Evolutionary conservation across 2,113 vertebrate species (phyloP).

Genomic region (Caracal caracal): DNA sequence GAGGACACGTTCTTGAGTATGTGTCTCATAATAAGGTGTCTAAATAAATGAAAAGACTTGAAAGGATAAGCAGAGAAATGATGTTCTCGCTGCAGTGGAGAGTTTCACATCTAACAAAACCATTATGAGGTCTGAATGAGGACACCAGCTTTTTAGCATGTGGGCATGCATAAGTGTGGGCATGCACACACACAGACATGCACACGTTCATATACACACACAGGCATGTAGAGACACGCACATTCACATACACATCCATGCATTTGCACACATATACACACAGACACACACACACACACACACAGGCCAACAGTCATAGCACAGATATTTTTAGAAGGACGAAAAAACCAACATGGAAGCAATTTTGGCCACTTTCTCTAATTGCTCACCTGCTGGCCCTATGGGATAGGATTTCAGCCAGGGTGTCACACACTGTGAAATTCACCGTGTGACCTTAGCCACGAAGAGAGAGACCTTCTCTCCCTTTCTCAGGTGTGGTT

Average conservation of each 20-base stretch:
- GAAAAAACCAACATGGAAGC: conserved; percentile 61
- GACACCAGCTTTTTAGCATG: neutral
- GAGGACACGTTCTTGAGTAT: neutral
- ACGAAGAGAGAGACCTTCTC: neutral
- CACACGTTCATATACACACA: neutral
- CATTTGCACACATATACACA: neutral
- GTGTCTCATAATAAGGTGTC: neutral
- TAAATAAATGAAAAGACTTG: neutral
- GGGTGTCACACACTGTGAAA: conserved; percentile 16
- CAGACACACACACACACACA: neutral
- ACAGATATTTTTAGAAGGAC: neutral
- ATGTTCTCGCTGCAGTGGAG: rapidly evolving
- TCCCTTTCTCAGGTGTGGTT: neutral
- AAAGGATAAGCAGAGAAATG: neutral
- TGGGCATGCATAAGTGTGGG: neutral
- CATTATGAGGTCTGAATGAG: neutral
- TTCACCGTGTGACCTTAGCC: neutral
- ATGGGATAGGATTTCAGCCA: conserved; percentile 59
- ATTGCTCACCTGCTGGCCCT: conserved; percentile 57
- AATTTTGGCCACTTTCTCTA: conserved; percentile 73
- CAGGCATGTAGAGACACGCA: neutral
- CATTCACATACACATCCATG: neutral
- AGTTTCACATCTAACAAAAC: neutral
- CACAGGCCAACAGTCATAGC: neutral
- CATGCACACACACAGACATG: neutral